Conservation (phyloP, 1,140 invertebrate genomes). For the Mylabris phalerata region DNA sequence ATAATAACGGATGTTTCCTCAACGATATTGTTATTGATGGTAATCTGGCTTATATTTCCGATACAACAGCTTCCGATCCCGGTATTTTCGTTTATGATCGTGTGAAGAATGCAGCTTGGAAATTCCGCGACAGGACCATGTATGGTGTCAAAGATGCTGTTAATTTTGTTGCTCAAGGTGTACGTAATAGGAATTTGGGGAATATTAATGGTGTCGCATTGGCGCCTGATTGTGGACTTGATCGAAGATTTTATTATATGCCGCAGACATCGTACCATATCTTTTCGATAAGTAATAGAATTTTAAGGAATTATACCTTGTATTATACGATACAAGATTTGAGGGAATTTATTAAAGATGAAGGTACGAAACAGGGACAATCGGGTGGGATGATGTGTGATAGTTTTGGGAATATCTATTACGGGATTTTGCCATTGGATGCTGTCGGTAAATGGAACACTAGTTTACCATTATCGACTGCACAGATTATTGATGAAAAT, state of each 20-base stretch:
- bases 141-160: conserved; percentile 47
- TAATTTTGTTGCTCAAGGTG: conserved; percentile 50
- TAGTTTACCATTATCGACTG: conserved; percentile 36
- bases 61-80: conserved; percentile 54
- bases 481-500: conserved; percentile 54
- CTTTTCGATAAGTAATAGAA: conserved; percentile 51
- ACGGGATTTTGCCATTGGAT: conserved; percentile 55
- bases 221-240: conserved; percentile 43
- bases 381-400: conserved; percentile 63
- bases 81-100: conserved; percentile 60
- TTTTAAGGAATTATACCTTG: conserved; percentile 47
- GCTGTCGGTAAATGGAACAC: conserved; percentile 60
- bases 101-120: conserved; percentile 55
- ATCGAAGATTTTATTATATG: conserved; percentile 53
- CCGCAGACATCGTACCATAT: conserved; percentile 56
- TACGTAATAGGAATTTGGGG: conserved; percentile 45
- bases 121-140: conserved; percentile 54
- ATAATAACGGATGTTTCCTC: conserved; percentile 44
- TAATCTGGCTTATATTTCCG: conserved; percentile 60
- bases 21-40: conserved; percentile 62
- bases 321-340: conserved; percentile 27
- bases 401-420: conserved; percentile 54
- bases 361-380: conserved; percentile 54
- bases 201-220: conserved; percentile 59
- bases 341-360: conserved; percentile 42